Evolutionary conservation across 2,888 invertebrate species (phyloP).

Genomic region (Xanthorhoe designata): DNA sequence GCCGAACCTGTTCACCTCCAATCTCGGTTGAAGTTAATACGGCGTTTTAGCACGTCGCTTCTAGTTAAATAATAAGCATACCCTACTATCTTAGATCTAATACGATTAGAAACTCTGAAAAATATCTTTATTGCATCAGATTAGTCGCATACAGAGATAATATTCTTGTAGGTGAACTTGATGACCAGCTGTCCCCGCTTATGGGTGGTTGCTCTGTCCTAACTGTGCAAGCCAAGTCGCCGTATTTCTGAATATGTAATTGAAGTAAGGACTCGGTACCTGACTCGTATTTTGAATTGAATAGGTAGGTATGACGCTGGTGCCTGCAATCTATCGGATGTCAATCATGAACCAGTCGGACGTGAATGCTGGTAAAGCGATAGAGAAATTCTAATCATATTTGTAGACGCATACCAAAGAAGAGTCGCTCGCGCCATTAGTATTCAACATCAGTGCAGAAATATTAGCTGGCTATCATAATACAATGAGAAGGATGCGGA

Average conservation of each 20-base stretch:
- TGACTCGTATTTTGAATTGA: slow-evolving; percentile 40
- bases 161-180: slow-evolving; percentile 32
- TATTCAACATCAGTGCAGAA: slow-evolving; percentile 46
- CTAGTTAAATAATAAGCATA: slow-evolving; percentile 26
- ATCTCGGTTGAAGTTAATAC: slow-evolving; percentile 41
- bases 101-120: slow-evolving; percentile 17
- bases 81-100: slow-evolving; percentile 20
- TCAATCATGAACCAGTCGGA: slow-evolving; percentile 46
- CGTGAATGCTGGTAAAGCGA: slow-evolving; percentile 37
- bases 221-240: slow-evolving; percentile 37
- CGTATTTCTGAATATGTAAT: slow-evolving; percentile 38
- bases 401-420: slow-evolving; percentile 39
- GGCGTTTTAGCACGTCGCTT: slow-evolving; percentile 36
- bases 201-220: slow-evolving; percentile 33
- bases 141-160: slow-evolving; percentile 27
- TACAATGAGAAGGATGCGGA: slow-evolving; percentile 44
- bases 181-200: slow-evolving; percentile 28
- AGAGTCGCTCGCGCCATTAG: slow-evolving; percentile 44
- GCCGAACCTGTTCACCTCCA: slow-evolving; percentile 44
- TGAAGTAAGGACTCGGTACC: slow-evolving; percentile 30
- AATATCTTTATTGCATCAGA: slow-evolving; percentile 11
- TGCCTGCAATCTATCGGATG: slow-evolving; percentile 42
- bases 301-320: slow-evolving; percentile 38
- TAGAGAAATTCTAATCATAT: slow-evolving; percentile 49
- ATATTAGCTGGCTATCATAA: slow-evolving; percentile 45